phyloP scores from a whole-genome alignment of 2,888 invertebrate genomes.

The Pristionchus arcanus region DNA sequence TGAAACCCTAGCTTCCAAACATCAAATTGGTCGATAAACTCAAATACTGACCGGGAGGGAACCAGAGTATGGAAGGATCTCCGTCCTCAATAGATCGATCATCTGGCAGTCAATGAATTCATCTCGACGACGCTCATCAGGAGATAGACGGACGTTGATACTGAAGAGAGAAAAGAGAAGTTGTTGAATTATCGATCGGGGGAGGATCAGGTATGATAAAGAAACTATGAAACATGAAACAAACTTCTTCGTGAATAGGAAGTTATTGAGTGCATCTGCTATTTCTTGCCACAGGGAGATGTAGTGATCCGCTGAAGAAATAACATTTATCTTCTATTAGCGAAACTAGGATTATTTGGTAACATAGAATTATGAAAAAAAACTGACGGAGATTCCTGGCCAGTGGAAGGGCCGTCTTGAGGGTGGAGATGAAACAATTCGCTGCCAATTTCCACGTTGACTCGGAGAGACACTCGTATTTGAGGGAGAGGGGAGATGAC shows the following conservation, averaged over 20 bases:
- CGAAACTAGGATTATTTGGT: too few relatives aligned
- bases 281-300: conserved; percentile 88
- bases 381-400: conserved; percentile 86
- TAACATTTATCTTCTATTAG: background rate
- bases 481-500: conserved; percentile 87
- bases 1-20: background rate
- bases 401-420: conserved; percentile 90
- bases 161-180: conserved; percentile 58
- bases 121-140: conserved; percentile 77
- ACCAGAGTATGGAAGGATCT: conserved; percentile 49
- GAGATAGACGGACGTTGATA: conserved; percentile 68
- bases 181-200: background rate
- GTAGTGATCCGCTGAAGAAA: conserved; percentile 68
- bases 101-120: conserved; percentile 81
- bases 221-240: background rate
- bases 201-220: background rate
- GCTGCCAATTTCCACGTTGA: conserved; percentile 91
- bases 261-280: conserved; percentile 90
- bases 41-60: conserved; percentile 8
- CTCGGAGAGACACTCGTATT: conserved; percentile 88
- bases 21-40: background rate
- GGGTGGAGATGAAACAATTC: conserved; percentile 86
- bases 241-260: conserved; percentile 90
- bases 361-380: background rate
- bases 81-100: conserved; percentile 87